Conservation (phyloP, 2,888 invertebrate genomes). For the Amblyteles armatorius region DNA sequence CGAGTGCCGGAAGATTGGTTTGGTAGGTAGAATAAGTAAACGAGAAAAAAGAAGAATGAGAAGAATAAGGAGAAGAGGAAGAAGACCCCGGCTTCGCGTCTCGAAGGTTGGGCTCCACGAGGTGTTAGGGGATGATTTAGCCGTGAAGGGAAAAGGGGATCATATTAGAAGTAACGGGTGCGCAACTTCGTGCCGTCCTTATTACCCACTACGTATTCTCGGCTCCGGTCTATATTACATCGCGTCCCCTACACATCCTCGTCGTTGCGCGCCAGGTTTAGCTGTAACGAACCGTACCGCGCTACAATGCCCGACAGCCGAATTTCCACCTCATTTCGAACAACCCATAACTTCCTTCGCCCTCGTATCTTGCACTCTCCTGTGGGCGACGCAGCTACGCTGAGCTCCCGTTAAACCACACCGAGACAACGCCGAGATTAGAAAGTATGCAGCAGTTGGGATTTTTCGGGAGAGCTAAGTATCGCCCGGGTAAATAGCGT, state of each 20-base stretch:
- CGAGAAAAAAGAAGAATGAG: conserved; percentile 25
- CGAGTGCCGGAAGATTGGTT: conserved; percentile 14
- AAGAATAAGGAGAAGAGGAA: conserved; percentile 9
- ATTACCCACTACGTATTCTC: conserved; percentile 78
- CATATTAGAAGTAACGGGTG: conserved; percentile 80
- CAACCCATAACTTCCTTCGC: conserved; percentile 71
- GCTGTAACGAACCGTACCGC: conserved; percentile 19
- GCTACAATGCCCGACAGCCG: conserved; percentile 35
- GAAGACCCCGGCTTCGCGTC: conserved; percentile 40
- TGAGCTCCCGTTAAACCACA: conserved; percentile 23
- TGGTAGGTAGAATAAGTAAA: conserved; percentile 10
- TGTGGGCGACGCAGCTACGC: conserved; percentile 10
- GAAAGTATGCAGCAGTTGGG: conserved; percentile 47
- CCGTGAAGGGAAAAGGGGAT: conserved; percentile 58
- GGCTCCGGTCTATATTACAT: conserved; percentile 74
- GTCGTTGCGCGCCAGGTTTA: conserved; percentile 13
- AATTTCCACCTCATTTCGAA: conserved; percentile 76
- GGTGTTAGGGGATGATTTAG: conserved; percentile 39
- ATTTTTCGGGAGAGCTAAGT: conserved; percentile 20
- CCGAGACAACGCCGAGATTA: conserved; percentile 41
- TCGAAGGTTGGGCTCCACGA: conserved; percentile 17
- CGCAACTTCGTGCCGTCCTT: conserved; percentile 74
- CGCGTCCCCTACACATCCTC: conserved; percentile 25
- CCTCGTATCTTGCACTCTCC: conserved; percentile 72
- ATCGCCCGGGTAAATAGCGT: background rate